These are phyloP conservation scores for Chlorops oryzae DNA, from an alignment of 1,140 invertebrate species.

Conservation along the genomic window DNA sequence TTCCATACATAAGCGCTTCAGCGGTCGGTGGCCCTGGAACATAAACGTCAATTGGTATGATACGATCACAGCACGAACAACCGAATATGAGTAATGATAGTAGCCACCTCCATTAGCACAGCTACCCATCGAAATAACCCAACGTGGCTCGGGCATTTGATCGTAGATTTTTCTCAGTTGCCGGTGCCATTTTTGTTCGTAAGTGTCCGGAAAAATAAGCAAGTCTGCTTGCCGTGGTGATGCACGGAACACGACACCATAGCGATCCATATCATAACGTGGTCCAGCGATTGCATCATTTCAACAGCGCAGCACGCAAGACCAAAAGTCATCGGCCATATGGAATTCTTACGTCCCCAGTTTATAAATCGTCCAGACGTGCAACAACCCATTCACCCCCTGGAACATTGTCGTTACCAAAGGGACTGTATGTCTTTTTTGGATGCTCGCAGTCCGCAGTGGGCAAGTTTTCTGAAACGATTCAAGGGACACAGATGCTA, in stretches of 20 bases:
- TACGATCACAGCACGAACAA: slow-evolving; percentile 92
- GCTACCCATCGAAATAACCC: slow-evolving; percentile 99
- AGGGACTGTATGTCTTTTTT: slow-evolving; percentile 29
- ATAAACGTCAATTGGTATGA: slow-evolving; percentile 97
- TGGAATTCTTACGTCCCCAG: slow-evolving; percentile 84
- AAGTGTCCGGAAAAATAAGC: slow-evolving; percentile 95
- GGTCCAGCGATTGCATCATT: slow-evolving; percentile 99
- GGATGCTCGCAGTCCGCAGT: too few relatives aligned
- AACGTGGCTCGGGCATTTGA: slow-evolving; percentile 86
- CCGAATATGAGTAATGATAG: slow-evolving; percentile 97
- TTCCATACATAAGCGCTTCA: slow-evolving; percentile 90
- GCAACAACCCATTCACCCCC: slow-evolving; percentile 69
- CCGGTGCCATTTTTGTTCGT: slow-evolving; percentile 99
- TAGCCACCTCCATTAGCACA: too few relatives aligned
- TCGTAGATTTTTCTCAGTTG: slow-evolving; percentile 86
- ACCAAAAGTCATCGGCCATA: slow-evolving; percentile 96
- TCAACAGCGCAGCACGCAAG: slow-evolving; percentile 96
- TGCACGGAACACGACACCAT: slow-evolving; percentile 90
- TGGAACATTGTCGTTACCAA: slow-evolving; percentile 47
- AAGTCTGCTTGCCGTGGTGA: slow-evolving; percentile 91
- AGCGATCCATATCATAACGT: slow-evolving; percentile 92
- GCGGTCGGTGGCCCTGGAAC: slow-evolving; percentile 96
- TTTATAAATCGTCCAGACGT: slow-evolving; percentile 89
- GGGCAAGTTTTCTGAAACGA: too few relatives aligned
- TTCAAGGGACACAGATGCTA: too few relatives aligned